phyloP scores from a whole-genome alignment of 2,113 vertebrate species.

The Barnardius zonarius region DNA sequence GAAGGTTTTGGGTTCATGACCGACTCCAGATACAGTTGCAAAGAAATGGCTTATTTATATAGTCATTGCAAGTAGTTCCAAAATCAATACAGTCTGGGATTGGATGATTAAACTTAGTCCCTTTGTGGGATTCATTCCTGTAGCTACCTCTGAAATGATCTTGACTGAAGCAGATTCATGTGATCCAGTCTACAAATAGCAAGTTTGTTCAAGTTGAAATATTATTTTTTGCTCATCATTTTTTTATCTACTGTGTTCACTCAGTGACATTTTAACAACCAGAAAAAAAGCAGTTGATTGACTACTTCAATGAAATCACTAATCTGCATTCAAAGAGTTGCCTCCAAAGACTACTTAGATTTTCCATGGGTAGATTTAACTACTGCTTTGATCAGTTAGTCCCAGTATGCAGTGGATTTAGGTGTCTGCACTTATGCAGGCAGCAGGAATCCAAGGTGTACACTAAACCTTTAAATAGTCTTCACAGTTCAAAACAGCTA shows the following conservation, averaged over 20 bases:
- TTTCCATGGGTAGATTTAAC: slow-evolving; percentile 56
- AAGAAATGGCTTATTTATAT: slow-evolving; percentile 88
- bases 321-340: slow-evolving; percentile 68
- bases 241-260: slow-evolving; percentile 70
- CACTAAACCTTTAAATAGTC: slow-evolving; percentile 59
- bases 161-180: slow-evolving; percentile 75
- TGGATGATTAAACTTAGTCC: slow-evolving; percentile 86
- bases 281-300: slow-evolving; percentile 62
- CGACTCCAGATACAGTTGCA: slow-evolving; percentile 81
- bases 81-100: slow-evolving; percentile 88
- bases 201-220: slow-evolving; percentile 79
- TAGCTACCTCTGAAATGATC: slow-evolving; percentile 74
- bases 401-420: slow-evolving; percentile 65
- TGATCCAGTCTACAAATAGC: slow-evolving; percentile 75
- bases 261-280: slow-evolving; percentile 74
- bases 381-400: slow-evolving; percentile 66
- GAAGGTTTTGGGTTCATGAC: slow-evolving; percentile 86
- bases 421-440: slow-evolving; percentile 54
- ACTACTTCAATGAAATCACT: slow-evolving; percentile 70
- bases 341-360: slow-evolving; percentile 66
- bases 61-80: slow-evolving; percentile 84
- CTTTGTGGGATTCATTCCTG: slow-evolving; percentile 82
- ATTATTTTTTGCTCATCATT: slow-evolving; percentile 74
- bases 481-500: slow-evolving; percentile 60
- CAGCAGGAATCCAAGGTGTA: slow-evolving; percentile 60